Percentiles rank a stretch among this genome's conserved stretches.
Evolutionary conservation across 2,888 invertebrate genomes (phyloP).

Genomic region (Eupithecia vulgata): DNA sequence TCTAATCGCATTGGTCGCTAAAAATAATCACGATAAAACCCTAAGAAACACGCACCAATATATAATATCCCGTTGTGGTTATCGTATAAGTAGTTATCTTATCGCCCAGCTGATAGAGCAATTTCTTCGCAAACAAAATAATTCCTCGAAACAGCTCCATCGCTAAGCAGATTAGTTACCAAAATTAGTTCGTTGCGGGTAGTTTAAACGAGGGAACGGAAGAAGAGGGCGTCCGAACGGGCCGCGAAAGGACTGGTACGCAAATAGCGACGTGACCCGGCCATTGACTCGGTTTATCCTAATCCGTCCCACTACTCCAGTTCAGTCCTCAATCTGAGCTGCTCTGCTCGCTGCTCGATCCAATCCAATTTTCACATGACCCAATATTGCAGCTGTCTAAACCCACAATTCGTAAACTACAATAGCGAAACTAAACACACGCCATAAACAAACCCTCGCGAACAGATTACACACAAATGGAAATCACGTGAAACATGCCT

Average conservation of each 20-base stretch:
- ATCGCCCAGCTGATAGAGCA: constrained; percentile 30
- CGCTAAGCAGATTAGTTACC: constrained; percentile 70
- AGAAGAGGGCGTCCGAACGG: constrained; percentile 57
- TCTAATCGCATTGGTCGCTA: constrained; percentile 30
- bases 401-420: constrained; percentile 49
- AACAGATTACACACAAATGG: constrained; percentile 41
- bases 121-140: constrained; percentile 40
- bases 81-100: constrained; percentile 11
- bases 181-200: constrained; percentile 73
- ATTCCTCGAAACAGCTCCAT: constrained; percentile 51
- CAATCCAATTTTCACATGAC: constrained; percentile 66
- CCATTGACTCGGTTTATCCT: constrained; percentile 83
- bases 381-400: constrained; percentile 60
- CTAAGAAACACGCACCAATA: constrained; percentile 21
- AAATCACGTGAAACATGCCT: constrained; percentile 45
- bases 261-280: constrained; percentile 83
- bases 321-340: constrained; percentile 63
- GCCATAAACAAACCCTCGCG: constrained; percentile 28
- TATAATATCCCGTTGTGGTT: constrained; percentile 15
- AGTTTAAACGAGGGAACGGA: constrained; percentile 71
- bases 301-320: constrained; percentile 83
- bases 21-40: constrained; percentile 33
- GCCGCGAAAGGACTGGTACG: constrained; percentile 67
- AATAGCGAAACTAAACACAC: constrained; percentile 32
- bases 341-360: constrained; percentile 48